Base-by-base conservation (phyloP, 2,113 vertebrate species). In the Willisornis vidua region DNA sequence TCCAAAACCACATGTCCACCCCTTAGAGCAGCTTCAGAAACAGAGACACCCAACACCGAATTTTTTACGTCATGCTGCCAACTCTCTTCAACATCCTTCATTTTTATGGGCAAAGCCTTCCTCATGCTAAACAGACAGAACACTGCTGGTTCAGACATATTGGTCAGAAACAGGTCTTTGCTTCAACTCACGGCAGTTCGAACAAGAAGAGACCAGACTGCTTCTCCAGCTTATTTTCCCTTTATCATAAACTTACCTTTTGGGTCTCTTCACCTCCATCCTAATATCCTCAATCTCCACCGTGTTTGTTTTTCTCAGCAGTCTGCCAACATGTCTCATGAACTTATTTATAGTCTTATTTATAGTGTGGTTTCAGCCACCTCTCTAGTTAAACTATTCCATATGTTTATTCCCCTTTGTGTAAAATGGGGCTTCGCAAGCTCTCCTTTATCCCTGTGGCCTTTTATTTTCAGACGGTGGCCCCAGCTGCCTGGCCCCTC, bases 271-370 rank as follows among this genome's bases (percentile, higher is more conserved):
- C 45, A 84, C 10, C 10, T 20, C 18, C 39, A 74, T 59, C 18
- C 43, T 45, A 70, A 67, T 62, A 92, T 77, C 52, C 12, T 14
- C 76, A 67, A 62, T 63, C 35, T 35, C 65, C 43, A 55, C 12
- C 0, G 0, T 66, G 37, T 28, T 66, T 78, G 39, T 65, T 72
- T 65, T 12, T 26, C 76, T 41, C 82, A 93, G 85, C 93, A 95
- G 95, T 49, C 76, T 92, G 88, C 48, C 5, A 0, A 85, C 76
- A 35, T 77, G 65, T 68, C 61, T 92, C 90, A 83, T 93, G 83
- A 89, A 89, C 61, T 92, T 95, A 93, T 96, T 96, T 94, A 91
- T 89, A 79, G 80, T 70, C 80, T 89, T 79, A 92, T 89, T 95
- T 95, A 94, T 89, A 90, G 73, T 14, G 2, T 0, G 1, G 83